phyloP scores from a whole-genome alignment of 2,797 vertebrate genomes.

The Intellagama lesueurii region DNA sequence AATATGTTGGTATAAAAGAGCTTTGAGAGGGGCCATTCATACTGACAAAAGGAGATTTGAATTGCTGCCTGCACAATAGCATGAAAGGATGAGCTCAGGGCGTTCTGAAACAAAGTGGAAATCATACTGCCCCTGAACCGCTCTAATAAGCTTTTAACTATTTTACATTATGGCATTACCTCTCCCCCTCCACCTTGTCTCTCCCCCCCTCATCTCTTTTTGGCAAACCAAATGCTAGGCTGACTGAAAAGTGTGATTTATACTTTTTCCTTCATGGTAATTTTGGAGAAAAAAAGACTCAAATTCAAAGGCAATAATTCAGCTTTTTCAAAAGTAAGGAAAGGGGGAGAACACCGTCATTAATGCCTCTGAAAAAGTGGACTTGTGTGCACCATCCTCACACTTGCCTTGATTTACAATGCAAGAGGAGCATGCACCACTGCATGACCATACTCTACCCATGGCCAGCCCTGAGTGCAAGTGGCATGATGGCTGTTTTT shows the following conservation, averaged over 20 bases:
- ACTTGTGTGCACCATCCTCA: not conserved
- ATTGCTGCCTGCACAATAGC: slow-evolving; percentile 94
- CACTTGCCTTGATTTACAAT: not conserved
- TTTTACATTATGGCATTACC: slow-evolving; percentile 88
- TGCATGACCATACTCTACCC: not conserved
- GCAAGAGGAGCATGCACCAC: not conserved
- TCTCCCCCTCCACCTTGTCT: slow-evolving; percentile 68
- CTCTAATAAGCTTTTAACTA: slow-evolving; percentile 98
- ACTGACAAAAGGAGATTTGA: slow-evolving; percentile 91
- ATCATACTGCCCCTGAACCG: slow-evolving; percentile 91
- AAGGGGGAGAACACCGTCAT: slow-evolving; percentile 69
- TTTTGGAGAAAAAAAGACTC: slow-evolving; percentile 80
- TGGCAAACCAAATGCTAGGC: slow-evolving; percentile 73
- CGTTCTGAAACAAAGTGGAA: slow-evolving; percentile 94
- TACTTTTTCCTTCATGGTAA: slow-evolving; percentile 86
- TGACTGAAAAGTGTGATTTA: slow-evolving; percentile 86
- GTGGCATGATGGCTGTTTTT: not conserved
- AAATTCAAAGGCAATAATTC: slow-evolving; percentile 81
- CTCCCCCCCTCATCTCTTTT: slow-evolving; percentile 27
- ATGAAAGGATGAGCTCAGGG: slow-evolving; percentile 94
- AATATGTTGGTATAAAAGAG: slow-evolving; percentile 90
- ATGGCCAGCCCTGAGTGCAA: not conserved
- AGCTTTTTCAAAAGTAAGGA: slow-evolving; percentile 75
- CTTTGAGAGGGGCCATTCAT: slow-evolving; percentile 94
- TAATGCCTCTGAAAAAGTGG: slow-evolving; percentile 50